Evolutionary conservation across 2,888 invertebrate species (phyloP).

Genomic region (Aphidius colemani): DNA sequence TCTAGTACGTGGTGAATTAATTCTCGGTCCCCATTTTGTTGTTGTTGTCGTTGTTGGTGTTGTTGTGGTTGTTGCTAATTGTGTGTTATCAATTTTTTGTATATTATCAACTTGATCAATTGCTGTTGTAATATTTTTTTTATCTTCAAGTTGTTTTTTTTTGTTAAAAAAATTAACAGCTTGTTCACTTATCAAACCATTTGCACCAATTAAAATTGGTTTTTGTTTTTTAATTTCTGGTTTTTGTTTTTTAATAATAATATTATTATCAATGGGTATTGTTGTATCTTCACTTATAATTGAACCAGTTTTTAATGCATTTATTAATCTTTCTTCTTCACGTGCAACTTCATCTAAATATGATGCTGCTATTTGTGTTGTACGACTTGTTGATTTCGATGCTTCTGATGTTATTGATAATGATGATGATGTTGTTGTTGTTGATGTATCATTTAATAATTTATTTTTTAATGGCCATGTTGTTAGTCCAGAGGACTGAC

Average conservation of each 20-base stretch:
- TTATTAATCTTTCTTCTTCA: constrained; percentile 78
- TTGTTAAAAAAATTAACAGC: constrained; percentile 63
- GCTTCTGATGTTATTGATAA: constrained; percentile 25
- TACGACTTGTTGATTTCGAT: constrained; percentile 35
- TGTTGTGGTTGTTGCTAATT: constrained; percentile 19
- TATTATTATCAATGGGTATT: constrained; percentile 11
- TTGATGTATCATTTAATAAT: constrained; percentile 61
- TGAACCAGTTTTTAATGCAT: constrained; percentile 77
- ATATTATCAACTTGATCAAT: constrained; percentile 25
- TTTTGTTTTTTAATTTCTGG: constrained; percentile 53
- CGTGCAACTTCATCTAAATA: constrained; percentile 76
- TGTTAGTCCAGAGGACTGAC: constrained; percentile 57
- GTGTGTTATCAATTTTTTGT: constrained; percentile 17
- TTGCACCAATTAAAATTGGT: constrained; percentile 42
- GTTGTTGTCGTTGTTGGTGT: constrained; percentile 24
- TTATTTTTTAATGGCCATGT: constrained; percentile 70
- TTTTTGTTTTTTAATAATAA: constrained; percentile 41
- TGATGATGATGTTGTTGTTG: constrained; percentile 35
- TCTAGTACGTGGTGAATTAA: constrained; percentile 51
- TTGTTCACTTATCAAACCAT: constrained; percentile 47
- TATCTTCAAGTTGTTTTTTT: constrained; percentile 58
- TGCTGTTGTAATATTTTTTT: constrained; percentile 56
- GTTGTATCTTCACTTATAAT: constrained; percentile 63
- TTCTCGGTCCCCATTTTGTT: constrained; percentile 59
- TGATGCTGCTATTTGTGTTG: constrained; percentile 41